Base-by-base conservation (phyloP, 2,113 vertebrate genomes). In the Xiphophorus maculatus region DNA sequence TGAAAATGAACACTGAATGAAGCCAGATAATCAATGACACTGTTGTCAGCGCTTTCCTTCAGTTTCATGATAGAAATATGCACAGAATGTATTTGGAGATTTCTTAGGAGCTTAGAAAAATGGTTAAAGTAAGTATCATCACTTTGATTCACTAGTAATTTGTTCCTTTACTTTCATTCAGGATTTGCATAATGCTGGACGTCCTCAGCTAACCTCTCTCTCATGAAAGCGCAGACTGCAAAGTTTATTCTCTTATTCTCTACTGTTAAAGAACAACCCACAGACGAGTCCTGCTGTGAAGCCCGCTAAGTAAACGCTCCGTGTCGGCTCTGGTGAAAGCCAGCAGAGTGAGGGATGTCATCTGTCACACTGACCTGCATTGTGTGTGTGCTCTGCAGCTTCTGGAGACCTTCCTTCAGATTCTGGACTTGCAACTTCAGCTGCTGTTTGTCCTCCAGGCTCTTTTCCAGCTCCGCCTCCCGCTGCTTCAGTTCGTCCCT, bases 401-500 rank as follows among this genome's bases (percentile, higher is more conserved):
- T 92, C 85, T 93, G 81, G 86, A 97, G 95, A 91, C 95, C 95
- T 81, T 97, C 96, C 87, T 96, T 97, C 76, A 99, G 94, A 64
- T 83, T 96, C 90, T 96, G 96, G 51, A 99, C 92, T 75, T 97
- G 94, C 1, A 84, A 91, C 84, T 96, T 96, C 82, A 97, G 89
- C 87, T 97, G 96, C n/a, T 95, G 88, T 84, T 97, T 98, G 65
- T 98, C 97, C 75, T 98, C 96, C 68, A 90, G 87, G 83, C 94
- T 93, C 92, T 96, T 97, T 89, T 97, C 96, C 74, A 99, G 89
- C 85, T 99, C 97, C 2, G 87, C 88, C 82, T 98, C 96, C 84
- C 95, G 95, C 87, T 94, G 95, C 77, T 98, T 97, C 85, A 96
- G 95, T 60, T 99, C 97, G 5, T 98, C 97, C 78, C 97, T 96